These are phyloP conservation scores for Choloepus didactylus DNA, from an alignment of 2,797 vertebrate species.

Conservation along the genomic window DNA sequence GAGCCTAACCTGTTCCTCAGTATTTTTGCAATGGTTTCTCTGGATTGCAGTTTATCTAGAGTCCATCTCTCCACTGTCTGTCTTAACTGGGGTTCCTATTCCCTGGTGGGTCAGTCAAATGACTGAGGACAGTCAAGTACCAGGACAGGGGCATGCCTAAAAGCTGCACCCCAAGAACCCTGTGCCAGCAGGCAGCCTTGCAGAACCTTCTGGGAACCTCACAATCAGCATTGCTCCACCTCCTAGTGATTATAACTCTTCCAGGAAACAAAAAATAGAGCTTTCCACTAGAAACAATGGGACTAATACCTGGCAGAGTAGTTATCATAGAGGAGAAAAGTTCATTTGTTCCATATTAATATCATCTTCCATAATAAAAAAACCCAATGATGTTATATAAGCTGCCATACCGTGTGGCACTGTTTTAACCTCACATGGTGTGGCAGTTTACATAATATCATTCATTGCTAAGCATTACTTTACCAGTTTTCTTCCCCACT, in stretches of 20 bases:
- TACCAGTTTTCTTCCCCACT: neutral
- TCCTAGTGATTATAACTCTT: neutral
- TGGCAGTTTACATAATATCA: neutral
- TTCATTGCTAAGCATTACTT: slow-evolving; percentile 19
- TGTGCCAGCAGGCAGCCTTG: neutral
- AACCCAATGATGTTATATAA: neutral
- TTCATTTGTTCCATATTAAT: neutral
- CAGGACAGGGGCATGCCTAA: neutral
- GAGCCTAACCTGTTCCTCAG: neutral
- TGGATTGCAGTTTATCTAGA: neutral
- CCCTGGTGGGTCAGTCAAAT: neutral
- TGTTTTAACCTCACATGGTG: neutral
- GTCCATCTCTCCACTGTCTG: neutral
- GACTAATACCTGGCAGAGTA: neutral
- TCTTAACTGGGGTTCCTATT: neutral
- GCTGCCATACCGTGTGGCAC: neutral
- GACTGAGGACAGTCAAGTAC: neutral
- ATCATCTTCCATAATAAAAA: neutral
- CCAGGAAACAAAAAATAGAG: neutral
- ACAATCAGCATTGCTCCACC: neutral
- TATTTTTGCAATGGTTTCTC: neutral
- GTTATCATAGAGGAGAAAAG: neutral
- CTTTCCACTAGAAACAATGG: neutral
- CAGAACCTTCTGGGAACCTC: neutral
- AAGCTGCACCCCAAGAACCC: too few species aligned